These are phyloP conservation scores for Seriola aureovittata DNA, from an alignment of 2,113 vertebrate species.

Conservation along the genomic window DNA sequence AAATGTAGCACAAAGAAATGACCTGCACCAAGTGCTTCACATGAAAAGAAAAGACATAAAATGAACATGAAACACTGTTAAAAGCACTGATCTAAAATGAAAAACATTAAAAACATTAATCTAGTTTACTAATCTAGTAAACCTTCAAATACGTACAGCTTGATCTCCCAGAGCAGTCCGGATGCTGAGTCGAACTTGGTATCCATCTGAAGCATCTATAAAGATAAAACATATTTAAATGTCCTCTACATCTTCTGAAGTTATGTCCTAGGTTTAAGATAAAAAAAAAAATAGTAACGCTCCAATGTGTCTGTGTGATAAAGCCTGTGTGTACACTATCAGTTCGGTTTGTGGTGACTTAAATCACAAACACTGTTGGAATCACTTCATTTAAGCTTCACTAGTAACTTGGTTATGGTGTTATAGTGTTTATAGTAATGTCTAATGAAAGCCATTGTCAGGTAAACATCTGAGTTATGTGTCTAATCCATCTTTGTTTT, in stretches of 20 bases:
- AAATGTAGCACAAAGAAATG: too few species aligned
- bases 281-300: not conserved
- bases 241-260: not conserved
- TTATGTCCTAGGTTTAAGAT: not conserved
- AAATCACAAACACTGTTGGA: too few species aligned
- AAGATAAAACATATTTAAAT: slow-evolving; percentile 59
- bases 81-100: too few species aligned
- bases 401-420: not conserved
- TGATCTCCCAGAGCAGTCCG: slow-evolving; percentile 89
- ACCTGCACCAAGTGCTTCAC: too few species aligned
- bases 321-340: not conserved
- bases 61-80: too few species aligned
- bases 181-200: slow-evolving; percentile 94
- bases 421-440: not conserved
- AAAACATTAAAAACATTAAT: too few species aligned
- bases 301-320: not conserved
- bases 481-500: slow-evolving; percentile 43
- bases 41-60: too few species aligned
- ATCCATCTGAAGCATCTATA: slow-evolving; percentile 86
- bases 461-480: slow-evolving; percentile 48
- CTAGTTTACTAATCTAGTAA: not conserved
- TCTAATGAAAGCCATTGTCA: not conserved
- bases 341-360: too few species aligned
- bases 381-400: not conserved
- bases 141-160: slow-evolving; percentile 85